phyloP scores from a whole-genome alignment of 2,113 vertebrate genomes.

The Gopherus evgoodei region DNA sequence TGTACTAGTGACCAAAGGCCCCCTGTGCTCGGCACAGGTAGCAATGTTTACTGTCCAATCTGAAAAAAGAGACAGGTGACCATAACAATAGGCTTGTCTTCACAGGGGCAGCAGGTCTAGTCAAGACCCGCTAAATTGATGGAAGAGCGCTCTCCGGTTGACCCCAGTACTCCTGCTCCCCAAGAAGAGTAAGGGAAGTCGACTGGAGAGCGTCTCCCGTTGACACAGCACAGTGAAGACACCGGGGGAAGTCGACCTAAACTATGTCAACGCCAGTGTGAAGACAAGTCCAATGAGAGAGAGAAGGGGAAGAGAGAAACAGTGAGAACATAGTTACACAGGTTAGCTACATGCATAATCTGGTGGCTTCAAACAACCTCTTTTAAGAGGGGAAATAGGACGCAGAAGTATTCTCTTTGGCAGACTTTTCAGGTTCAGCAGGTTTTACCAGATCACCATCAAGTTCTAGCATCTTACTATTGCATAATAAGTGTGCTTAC shows the following conservation, averaged over 20 bases:
- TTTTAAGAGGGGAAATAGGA: not conserved
- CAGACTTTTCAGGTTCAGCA: not conserved
- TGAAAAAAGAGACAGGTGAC: not conserved
- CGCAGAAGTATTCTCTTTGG: not conserved
- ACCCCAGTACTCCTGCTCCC: too few species aligned
- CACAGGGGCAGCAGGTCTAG: too few species aligned
- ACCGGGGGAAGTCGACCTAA: too few species aligned
- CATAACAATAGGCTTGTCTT: not conserved
- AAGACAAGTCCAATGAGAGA: not conserved
- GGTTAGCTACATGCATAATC: not conserved
- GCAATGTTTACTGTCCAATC: not conserved
- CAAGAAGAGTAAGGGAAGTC: too few species aligned
- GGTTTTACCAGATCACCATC: not conserved
- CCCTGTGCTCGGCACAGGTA: not conserved
- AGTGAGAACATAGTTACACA: not conserved
- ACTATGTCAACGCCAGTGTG: not conserved
- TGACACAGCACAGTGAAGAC: too few species aligned
- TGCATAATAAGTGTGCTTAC: not conserved
- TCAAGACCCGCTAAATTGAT: too few species aligned
- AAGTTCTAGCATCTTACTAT: not conserved
- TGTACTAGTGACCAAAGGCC: not conserved
- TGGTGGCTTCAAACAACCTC: not conserved
- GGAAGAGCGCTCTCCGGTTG: too few species aligned
- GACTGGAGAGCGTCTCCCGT: too few species aligned
- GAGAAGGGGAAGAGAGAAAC: not conserved